A percentile compares a stretch with the other conserved stretches of the same genome.
Conservation (phyloP, 2,888 invertebrate species). For the Lithophane ornitopus region DNA sequence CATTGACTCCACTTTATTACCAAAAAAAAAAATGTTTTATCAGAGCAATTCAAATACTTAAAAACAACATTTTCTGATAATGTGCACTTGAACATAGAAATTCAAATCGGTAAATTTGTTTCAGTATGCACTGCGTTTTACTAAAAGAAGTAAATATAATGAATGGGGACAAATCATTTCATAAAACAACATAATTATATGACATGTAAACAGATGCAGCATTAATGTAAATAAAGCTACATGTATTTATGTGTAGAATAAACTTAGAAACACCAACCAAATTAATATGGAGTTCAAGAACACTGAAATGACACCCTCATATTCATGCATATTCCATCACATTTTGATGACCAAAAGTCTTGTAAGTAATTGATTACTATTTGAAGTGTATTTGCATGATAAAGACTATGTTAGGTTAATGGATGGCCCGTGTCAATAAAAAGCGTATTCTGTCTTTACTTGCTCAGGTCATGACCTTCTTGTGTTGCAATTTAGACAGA, state of each 20-base stretch:
- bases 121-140: not conserved
- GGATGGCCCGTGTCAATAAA: not conserved
- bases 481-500: not conserved
- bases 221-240: conserved; percentile 14
- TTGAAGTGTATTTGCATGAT: conserved; percentile 22
- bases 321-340: conserved; percentile 1
- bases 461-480: not conserved
- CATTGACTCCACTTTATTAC: too few species aligned
- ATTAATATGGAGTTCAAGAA: conserved; percentile 25
- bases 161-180: not conserved
- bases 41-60: not conserved
- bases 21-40: not conserved
- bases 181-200: not conserved
- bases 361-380: conserved; percentile 14
- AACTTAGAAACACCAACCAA: conserved; percentile 1
- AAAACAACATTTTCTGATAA: not conserved
- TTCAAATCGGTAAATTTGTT: not conserved
- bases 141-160: not conserved
- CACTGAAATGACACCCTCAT: conserved; percentile 8
- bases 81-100: not conserved
- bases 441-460: not conserved
- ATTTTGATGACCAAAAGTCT: conserved; percentile 3
- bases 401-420: not conserved
- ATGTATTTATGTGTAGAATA: not conserved
- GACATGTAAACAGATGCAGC: not conserved